Base-by-base conservation (phyloP, 2,888 invertebrate genomes). In the Aspidiotus destructor region DNA sequence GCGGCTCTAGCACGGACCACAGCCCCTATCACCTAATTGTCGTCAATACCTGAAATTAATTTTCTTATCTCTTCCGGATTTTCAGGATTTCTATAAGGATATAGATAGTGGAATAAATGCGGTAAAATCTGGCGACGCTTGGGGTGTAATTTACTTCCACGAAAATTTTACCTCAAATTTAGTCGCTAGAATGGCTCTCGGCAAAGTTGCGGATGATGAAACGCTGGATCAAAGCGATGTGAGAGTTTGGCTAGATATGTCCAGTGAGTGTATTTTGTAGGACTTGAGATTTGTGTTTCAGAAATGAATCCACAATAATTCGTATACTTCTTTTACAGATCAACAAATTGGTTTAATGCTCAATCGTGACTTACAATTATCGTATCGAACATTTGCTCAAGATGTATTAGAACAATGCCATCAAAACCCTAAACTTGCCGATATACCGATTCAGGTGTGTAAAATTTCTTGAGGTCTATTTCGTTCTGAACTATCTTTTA, bases 271-370 rank as follows among this genome's bases (percentile, higher is more conserved):
- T 53, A 62, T 7, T n/a, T 48, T 48, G 2, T 3, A 48, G 48
- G 6, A 28, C 6, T 17, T 28, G 40, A 28, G 16, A 13, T 13
- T 54, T 54, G 10, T n/a, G 55, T 54, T 2, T 5, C 1, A 54
- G 10, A 54, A 28, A 28, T 11, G 28, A 10, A 58, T 58, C 28
- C 28, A 58, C 6, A 1, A 9, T 40, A 58, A 17, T 28, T 11
- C 40, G 2, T 9, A 58, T 17, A 8, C 11, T 28, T 13, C n/a
- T 70, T 57, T 75, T 75, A 41, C 76, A 87, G 86, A 94, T 84
- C 93, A 96, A 77, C 94, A 95, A 81, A 92, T 96, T 74, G 90
- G 92, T 0, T 83, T 93, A 74, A 89, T 92, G 82, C 81, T 95
- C 61, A 90, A 92, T 77, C 79, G 92, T 70, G 89, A 91, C 76